Evolutionary conservation across 2,888 invertebrate species (phyloP), one percentile per base, ranked within the genome.

Genomic region (Ochropleura plecta): DNA sequence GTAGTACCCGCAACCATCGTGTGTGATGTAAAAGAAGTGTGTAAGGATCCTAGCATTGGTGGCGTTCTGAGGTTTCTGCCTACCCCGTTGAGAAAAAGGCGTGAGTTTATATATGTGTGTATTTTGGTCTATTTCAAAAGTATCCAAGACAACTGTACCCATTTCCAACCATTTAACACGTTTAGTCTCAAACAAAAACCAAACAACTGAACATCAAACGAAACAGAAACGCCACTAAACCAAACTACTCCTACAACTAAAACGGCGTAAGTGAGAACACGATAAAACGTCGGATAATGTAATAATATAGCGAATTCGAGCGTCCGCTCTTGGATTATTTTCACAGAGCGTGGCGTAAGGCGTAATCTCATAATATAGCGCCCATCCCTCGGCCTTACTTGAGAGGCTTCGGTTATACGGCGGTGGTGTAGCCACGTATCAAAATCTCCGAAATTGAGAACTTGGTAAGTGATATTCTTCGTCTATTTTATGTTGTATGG

Each of bases 281-380:
- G 63, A 82, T 85, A 74, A 74, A 83, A 72, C 70, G 8, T 20
- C 67, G 85, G 83, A 82, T 88, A 86, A 87, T 84, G 73, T 78
- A 82, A 84, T 79, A 73, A 74, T 86, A 84, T 75, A 73, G 60
- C 69, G 70, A 82, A 85, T 82, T 84, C 70, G 70, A 64, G 60
- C 79, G 78, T 76, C 82, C 73, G 70, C 68, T 78, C 82, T 67
- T 71, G 84, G 83, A 85, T 82, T 87, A 83, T 76, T 76, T 78
- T 67, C 75, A 70, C 69, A 76, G 79, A 70, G 68, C 78, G 81
- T 42, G 73, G 79, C 84, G 83, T 84, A 83, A 84, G 78, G 70
- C 64, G 83, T 90, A 89, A 90, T 90, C 89, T 84, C 86, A 87
- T 90, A 87, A 86, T 84, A 86, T 75, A 66, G 73, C 81, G 64